Conservation (phyloP, 2,797 vertebrate genomes). For the Ctenosaura bakeri region DNA sequence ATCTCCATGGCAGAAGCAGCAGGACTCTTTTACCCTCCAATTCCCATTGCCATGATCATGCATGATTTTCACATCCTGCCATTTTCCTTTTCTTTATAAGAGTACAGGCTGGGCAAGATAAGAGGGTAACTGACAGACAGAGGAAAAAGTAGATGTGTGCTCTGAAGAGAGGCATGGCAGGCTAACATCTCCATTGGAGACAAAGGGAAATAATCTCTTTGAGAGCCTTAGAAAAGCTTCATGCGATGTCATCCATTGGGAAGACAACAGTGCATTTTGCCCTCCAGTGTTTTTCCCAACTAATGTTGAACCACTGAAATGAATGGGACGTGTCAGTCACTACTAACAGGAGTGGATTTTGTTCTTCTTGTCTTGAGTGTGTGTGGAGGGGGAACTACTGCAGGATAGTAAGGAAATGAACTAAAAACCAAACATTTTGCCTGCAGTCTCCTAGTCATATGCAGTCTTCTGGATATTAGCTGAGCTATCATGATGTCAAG, state of each 20-base stretch:
- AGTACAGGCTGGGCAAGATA: not conserved
- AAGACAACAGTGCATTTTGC: not conserved
- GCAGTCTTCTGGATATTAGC: not conserved
- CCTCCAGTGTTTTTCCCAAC: too few relatives aligned
- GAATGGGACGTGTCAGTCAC: too few relatives aligned
- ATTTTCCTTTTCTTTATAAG: not conserved
- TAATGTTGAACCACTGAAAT: too few relatives aligned
- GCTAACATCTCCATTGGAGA: not conserved
- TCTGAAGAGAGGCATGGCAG: not conserved
- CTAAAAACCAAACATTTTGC: not conserved
- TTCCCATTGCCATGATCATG: not conserved
- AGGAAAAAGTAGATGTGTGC: not conserved
- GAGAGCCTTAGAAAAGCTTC: too few relatives aligned
- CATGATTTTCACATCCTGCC: not conserved
- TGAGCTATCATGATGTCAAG: not conserved
- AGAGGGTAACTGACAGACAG: too few relatives aligned
- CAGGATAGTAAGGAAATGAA: not conserved
- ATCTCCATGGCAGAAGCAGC: not conserved
- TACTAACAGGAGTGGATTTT: too few relatives aligned
- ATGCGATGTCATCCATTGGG: not conserved
- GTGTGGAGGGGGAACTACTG: not conserved
- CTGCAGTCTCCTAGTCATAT: not conserved
- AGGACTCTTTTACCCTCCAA: not conserved
- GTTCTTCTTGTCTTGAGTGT: too few relatives aligned
- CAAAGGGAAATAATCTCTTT: not conserved